A percentile compares a stretch with the other conserved stretches of the same genome.
These are phyloP conservation scores for Megastigmus dorsalis DNA, from an alignment of 2,888 invertebrate genomes.

Conservation along the genomic window DNA sequence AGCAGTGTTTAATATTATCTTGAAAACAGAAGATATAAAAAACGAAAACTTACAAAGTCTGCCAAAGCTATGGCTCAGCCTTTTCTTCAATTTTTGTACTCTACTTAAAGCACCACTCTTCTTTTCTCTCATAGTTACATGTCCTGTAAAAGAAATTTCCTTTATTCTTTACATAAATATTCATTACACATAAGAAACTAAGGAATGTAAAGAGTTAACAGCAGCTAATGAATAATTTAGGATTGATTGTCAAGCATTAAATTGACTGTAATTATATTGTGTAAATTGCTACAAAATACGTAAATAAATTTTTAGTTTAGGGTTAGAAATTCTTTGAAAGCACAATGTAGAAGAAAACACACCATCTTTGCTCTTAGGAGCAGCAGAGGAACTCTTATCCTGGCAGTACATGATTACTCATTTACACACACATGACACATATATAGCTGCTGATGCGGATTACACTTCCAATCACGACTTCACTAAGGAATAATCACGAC, in stretches of 20 bases:
- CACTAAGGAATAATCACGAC: neutral
- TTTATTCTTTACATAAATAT: neutral
- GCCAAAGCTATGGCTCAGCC: constrained; percentile 96
- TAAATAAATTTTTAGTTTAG: too few species aligned
- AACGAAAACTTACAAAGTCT: constrained; percentile 92
- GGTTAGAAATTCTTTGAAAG: too few species aligned
- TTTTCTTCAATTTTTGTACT: constrained; percentile 95
- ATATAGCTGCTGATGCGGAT: constrained; percentile 62
- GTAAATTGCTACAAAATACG: neutral
- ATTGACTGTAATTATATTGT: neutral
- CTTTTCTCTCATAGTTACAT: constrained; percentile 93
- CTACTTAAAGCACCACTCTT: constrained; percentile 92
- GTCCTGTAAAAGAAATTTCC: constrained; percentile 70
- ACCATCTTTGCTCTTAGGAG: constrained; percentile 72
- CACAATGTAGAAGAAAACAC: constrained; percentile 60
- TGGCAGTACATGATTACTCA: constrained; percentile 73
- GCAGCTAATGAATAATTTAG: too few species aligned
- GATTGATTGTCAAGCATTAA: neutral
- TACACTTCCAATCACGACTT: neutral
- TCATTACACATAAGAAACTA: too few species aligned
- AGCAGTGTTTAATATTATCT: too few species aligned
- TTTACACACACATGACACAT: constrained; percentile 68
- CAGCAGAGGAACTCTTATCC: constrained; percentile 71
- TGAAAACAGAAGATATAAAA: too few species aligned
- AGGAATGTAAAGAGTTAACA: too few species aligned